phyloP scores from a whole-genome alignment of 2,113 vertebrate species.

The Scalopus aquaticus region DNA sequence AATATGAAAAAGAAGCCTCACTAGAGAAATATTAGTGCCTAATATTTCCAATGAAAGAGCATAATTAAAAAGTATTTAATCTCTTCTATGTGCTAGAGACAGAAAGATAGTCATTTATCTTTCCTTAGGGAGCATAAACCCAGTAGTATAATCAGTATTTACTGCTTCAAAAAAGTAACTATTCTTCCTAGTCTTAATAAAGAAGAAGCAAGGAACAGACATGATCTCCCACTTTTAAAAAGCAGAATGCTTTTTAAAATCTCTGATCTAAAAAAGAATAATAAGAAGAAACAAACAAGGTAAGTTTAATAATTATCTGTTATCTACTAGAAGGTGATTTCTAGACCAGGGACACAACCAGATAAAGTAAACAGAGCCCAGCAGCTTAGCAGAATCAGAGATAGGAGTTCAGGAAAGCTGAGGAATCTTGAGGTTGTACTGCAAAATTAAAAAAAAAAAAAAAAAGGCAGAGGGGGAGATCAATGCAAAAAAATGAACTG shows the following conservation, averaged over 20 bases:
- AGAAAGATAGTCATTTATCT: slow-evolving; percentile 17
- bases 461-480: neutral
- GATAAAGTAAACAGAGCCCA: slow-evolving; percentile 4
- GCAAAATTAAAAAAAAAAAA: neutral
- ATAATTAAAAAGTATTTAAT: slow-evolving; percentile 47
- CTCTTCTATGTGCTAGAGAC: neutral
- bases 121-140: slow-evolving; percentile 16
- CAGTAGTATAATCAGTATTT: slow-evolving; percentile 21
- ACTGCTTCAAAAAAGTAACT: neutral
- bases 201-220: slow-evolving; percentile 49
- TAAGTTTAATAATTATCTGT: neutral
- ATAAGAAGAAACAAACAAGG: neutral
- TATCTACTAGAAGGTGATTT: neutral
- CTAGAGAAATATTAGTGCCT: neutral
- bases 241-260: slow-evolving; percentile 26
- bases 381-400: neutral
- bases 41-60: slow-evolving; percentile 29
- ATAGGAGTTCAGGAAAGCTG: neutral
- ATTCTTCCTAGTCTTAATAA: neutral
- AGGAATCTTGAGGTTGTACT: neutral
- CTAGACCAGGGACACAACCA: neutral
- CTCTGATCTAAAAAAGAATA: neutral
- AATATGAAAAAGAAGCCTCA: slow-evolving; percentile 43
- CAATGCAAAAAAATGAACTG: neutral
- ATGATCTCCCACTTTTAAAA: slow-evolving; percentile 22